Percentiles rank a stretch among this genome's conserved stretches.
Conservation (phyloP, 1,140 invertebrate species). For the Drosophila tropicalis region DNA sequence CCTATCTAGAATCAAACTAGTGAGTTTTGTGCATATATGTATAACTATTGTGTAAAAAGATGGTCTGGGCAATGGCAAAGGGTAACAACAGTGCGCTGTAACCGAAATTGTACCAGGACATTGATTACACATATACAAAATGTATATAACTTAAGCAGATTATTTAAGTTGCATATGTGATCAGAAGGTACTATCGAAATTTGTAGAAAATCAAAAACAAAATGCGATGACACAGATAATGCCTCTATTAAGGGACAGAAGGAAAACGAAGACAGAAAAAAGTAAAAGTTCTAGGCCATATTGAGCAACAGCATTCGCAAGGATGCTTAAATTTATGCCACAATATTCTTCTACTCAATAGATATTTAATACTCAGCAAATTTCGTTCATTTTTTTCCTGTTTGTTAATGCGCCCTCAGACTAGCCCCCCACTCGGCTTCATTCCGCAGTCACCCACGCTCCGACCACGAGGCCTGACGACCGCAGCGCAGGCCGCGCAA, state of each 20-base stretch:
- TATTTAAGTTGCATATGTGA: conserved; percentile 60
- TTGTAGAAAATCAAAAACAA: conserved; percentile 11
- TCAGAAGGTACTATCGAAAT: conserved; percentile 29
- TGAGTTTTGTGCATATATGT: too few relatives aligned
- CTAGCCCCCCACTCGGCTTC: not conserved
- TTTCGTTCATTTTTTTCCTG: conserved; percentile 38
- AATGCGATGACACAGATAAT: conserved; percentile 78
- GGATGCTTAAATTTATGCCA: conserved; percentile 39
- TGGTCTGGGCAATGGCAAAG: not conserved
- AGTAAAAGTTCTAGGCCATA: conserved; percentile 43
- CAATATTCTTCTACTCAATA: conserved; percentile 67
- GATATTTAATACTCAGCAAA: conserved; percentile 77
- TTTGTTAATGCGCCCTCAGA: conserved; percentile 25
- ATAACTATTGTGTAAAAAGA: too few relatives aligned
- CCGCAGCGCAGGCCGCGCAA: conserved; percentile 44
- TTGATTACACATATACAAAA: not conserved
- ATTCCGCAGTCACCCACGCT: not conserved
- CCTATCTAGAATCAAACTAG: too few relatives aligned
- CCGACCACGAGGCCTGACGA: conserved; percentile 47
- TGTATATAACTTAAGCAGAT: conserved; percentile 73
- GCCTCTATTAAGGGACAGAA: conserved; percentile 67
- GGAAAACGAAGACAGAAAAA: conserved; percentile 17
- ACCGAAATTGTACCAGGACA: not conserved
- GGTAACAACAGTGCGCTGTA: not conserved
- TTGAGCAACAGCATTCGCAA: conserved; percentile 54